phyloP scores from a whole-genome alignment of 2,888 invertebrate species.

The Matsumyia berberina region DNA sequence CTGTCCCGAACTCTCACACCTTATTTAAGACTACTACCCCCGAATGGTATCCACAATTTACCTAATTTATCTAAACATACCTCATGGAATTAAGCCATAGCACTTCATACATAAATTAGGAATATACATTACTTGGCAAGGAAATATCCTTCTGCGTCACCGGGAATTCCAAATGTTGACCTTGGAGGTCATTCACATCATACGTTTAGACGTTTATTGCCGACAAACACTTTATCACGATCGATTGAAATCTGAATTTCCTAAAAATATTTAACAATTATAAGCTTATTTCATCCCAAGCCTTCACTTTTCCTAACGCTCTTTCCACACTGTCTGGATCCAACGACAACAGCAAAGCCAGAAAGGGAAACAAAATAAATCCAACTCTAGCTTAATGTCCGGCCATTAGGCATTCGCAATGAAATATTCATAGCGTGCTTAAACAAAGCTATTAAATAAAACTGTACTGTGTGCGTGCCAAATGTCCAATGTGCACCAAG shows the following conservation, averaged over 20 bases:
- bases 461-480: slow-evolving; percentile 68
- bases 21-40: slow-evolving; percentile 12
- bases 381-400: slow-evolving; percentile 63
- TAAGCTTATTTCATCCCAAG: slow-evolving; percentile 28
- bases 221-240: slow-evolving; percentile 37
- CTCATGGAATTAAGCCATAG: slow-evolving; percentile 34
- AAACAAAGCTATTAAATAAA: slow-evolving; percentile 69
- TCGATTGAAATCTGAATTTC: slow-evolving; percentile 55
- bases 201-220: slow-evolving; percentile 18
- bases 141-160: slow-evolving; percentile 19
- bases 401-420: slow-evolving; percentile 68
- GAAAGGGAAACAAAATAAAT: slow-evolving; percentile 39
- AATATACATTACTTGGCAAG: background rate
- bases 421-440: slow-evolving; percentile 71
- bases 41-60: slow-evolving; percentile 37
- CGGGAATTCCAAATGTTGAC: slow-evolving; percentile 36
- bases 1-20: slow-evolving; percentile 53
- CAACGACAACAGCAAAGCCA: background rate
- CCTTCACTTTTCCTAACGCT: background rate
- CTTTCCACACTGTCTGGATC: background rate
- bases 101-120: slow-evolving; percentile 44
- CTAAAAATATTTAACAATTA: slow-evolving; percentile 58
- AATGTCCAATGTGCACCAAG: slow-evolving; percentile 40
- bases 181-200: slow-evolving; percentile 65
- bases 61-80: slow-evolving; percentile 42